Evolutionary conservation across 2,113 vertebrate genomes (phyloP), one percentile per base, ranked within the genome.

Genomic region (Theropithecus gelada): DNA sequence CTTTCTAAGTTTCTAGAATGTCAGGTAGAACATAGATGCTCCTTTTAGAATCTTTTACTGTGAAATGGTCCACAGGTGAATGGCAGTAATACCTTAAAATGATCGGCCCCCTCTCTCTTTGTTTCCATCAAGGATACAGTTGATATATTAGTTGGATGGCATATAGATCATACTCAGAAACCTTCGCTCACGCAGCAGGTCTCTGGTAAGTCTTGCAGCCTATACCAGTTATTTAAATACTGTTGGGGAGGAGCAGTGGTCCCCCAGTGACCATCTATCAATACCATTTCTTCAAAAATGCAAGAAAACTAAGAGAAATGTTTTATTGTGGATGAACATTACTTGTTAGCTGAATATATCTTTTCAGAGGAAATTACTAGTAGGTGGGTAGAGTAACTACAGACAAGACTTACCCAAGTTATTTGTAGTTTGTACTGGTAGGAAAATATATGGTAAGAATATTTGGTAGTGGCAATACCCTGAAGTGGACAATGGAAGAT

Each of bases 121-220:
- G 38, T 97, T 61, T 91, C 55, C 59, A 96, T 94, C 43, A 94
- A 99, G 99, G 99, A 99, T 98, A 99, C 99, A 0, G 99, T 99
- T 98, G 99, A 99, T 98, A 99, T 99, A 96, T 98, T 99, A 97
- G 99, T 99, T 93, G 99, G 99, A 86, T 99, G 99, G 99, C 99
- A 99, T 98, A 99, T 99, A 87, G 99, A 99, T 98, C 99, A 99
- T 97, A 99, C 99, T 88, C 99, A 99, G 99, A 99, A 99, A 93
- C 99, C 99, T 93, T 98, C 99, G 0, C 98, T 99, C 97, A 99
- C 99, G 1, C 99, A 99, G 14, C 99, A 99, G 85, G 99, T 99
- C 57, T 99, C 99, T 96, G 99, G 99, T 99, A 97, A 99, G 99
- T 98, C 40, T 84, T 73, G 75, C 43, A 75, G 23, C 22, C 68